Conservation (phyloP, 2,113 vertebrate species). For the Hoplias malabaricus region DNA sequence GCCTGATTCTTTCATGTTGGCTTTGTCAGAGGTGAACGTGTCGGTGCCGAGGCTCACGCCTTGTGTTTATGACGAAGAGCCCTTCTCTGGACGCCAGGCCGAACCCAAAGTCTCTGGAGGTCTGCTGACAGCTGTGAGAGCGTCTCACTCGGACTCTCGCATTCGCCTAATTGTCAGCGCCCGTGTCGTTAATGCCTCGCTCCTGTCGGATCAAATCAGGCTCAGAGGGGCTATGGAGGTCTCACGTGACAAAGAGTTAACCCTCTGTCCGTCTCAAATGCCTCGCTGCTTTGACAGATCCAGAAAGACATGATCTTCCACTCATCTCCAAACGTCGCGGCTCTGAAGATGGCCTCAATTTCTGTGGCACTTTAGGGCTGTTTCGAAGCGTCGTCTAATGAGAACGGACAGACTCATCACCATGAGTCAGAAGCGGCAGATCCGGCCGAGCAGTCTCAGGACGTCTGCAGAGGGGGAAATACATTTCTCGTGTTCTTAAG, state of each 20-base stretch:
- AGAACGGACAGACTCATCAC: constrained; percentile 67
- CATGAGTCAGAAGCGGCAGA: constrained; percentile 39
- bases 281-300: background rate
- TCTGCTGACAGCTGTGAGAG: constrained; percentile 67
- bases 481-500: too few species aligned
- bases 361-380: constrained; percentile 47
- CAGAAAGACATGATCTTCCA: background rate
- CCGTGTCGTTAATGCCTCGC: constrained; percentile 52
- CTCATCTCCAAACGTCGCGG: background rate
- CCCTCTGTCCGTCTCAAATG: constrained; percentile 14
- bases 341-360: constrained; percentile 44
- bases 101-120: constrained; percentile 42
- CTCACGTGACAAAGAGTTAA: constrained; percentile 41
- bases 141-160: constrained; percentile 55
- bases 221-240: constrained; percentile 37
- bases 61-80: too few species aligned
- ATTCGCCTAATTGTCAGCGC: constrained; percentile 66
- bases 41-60: too few species aligned
- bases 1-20: too few species aligned
- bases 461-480: too few species aligned
- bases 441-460: too few species aligned
- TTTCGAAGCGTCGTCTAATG: constrained; percentile 59
- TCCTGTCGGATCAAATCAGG: constrained; percentile 68
- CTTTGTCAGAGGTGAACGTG: too few species aligned
- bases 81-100: too few species aligned